These are phyloP conservation scores for Limnothrissa miodon DNA, from an alignment of 2,113 vertebrate species.

Conservation along the genomic window DNA sequence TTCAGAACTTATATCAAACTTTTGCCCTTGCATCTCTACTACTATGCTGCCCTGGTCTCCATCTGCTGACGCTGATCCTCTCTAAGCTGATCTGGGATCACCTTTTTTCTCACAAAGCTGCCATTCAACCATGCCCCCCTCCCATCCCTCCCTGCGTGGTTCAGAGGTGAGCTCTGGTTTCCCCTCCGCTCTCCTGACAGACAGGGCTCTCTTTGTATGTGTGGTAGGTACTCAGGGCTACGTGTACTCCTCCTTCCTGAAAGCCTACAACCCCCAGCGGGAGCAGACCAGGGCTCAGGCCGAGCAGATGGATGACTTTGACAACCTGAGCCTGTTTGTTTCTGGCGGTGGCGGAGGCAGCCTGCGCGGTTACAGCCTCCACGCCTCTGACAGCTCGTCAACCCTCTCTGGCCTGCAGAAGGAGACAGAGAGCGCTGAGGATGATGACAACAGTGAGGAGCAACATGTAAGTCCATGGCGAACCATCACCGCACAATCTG, in stretches of 20 bases:
- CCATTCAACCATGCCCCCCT: conserved; percentile 35
- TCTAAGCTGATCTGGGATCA: conserved; percentile 46
- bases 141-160: not conserved
- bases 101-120: conserved; percentile 39
- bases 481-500: not conserved
- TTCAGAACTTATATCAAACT: not conserved
- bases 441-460: conserved; percentile 59
- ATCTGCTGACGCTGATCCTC: conserved; percentile 26
- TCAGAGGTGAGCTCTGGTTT: not conserved
- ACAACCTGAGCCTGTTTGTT: conserved; percentile 91
- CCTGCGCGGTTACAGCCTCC: conserved; percentile 63
- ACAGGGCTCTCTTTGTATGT: conserved; percentile 34
- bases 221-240: conserved; percentile 80
- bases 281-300: conserved; percentile 44
- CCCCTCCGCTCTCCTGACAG: conserved; percentile 6
- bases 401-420: conserved; percentile 71
- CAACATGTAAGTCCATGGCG: conserved; percentile 75
- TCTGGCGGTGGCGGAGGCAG: conserved; percentile 74
- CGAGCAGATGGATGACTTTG: conserved; percentile 82
- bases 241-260: conserved; percentile 93
- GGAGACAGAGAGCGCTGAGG: conserved; percentile 54
- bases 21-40: not conserved
- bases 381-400: conserved; percentile 68
- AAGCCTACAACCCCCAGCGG: conserved; percentile 84
- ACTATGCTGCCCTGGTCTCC: not conserved